Base-by-base conservation (phyloP, 2,797 vertebrate species). In the Aratinga solstitialis region DNA sequence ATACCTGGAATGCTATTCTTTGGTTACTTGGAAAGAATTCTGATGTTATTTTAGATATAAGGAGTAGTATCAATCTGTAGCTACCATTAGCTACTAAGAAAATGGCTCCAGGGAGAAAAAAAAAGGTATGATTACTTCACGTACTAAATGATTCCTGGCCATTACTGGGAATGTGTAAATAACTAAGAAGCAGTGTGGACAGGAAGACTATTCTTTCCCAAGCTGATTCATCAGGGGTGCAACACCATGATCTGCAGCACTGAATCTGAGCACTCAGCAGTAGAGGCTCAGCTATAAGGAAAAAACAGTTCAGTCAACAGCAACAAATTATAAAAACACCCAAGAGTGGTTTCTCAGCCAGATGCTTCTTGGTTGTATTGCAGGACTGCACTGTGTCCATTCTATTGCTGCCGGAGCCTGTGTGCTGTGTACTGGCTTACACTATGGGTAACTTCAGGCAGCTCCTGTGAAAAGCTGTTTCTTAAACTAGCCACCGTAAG, bases 341-440 rank as follows among this genome's bases (percentile, higher is more conserved):
- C 23, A 22, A 0, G 4, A 50, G 40, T 11, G 7, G 23, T 79
- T 85, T 85, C n/a, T 38, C 50, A 68, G 40, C 20, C 48, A 78
- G 43, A 17, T 32, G 43, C 20, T 71, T 72, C 53, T 85, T 34
- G n/a, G 15, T 50, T 54, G 29, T 53, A 27, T 29, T 79, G 62
- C 51, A 71, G 30, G 66, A 27, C 51, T 45, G 65, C 23, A 4
- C 59, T 21, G 54, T 6, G 21, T 69, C 13, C 23, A 34, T 40
- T 54, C 29, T 13, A 3, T 58, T 1, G 3, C 45, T 69, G 56
- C 78, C 23, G 0, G 1, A 45, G 40, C 45, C 66, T 0, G 0
- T 9, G 48, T 58, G 45, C 36, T 45, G 11, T 10, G 40, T 50
- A 30, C 24, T 2, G 29, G 54, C 30, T 84, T 48, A 69, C 9